These are phyloP conservation scores for Eleutherodactylus coqui DNA, from an alignment of 2,797 vertebrate genomes.

Conservation along the genomic window DNA sequence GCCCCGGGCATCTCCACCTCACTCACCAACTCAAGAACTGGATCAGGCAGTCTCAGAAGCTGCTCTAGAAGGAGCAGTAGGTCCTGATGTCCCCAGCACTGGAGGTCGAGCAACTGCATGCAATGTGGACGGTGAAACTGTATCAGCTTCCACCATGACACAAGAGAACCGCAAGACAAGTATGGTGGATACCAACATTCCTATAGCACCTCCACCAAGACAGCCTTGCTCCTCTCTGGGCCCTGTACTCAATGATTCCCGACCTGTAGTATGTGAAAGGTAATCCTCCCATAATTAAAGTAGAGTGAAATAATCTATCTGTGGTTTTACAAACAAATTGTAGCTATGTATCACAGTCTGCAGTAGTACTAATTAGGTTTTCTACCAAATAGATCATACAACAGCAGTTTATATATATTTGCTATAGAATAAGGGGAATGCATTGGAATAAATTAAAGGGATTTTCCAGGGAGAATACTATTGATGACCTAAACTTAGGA, in stretches of 20 bases:
- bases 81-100: conserved; percentile 77
- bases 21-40: conserved; percentile 90
- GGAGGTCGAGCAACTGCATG: conserved; percentile 71
- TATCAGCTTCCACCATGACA: conserved; percentile 55
- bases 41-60: conserved; percentile 82
- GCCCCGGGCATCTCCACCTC: conserved; percentile 88
- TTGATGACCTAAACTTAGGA: too few relatives aligned
- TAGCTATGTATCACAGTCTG: too few relatives aligned
- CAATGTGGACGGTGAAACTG: conserved; percentile 74
- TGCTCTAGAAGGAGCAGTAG: conserved; percentile 84
- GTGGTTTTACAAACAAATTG: too few relatives aligned
- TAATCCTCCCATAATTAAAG: conserved; percentile 67
- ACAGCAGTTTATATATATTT: too few relatives aligned
- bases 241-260: conserved; percentile 83
- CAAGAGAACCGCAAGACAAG: conserved; percentile 83
- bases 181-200: conserved; percentile 80
- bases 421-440: too few relatives aligned
- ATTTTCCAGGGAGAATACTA: too few relatives aligned
- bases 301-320: background rate
- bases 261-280: conserved; percentile 95
- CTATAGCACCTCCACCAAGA: conserved; percentile 91
- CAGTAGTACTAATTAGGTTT: too few relatives aligned
- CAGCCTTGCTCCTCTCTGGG: conserved; percentile 94
- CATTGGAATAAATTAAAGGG: too few relatives aligned
- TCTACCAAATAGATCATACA: too few relatives aligned